Evolutionary conservation across 2,888 invertebrate species (phyloP), one percentile per base, ranked within the genome.

Genomic region (Cheilosia impressa): DNA sequence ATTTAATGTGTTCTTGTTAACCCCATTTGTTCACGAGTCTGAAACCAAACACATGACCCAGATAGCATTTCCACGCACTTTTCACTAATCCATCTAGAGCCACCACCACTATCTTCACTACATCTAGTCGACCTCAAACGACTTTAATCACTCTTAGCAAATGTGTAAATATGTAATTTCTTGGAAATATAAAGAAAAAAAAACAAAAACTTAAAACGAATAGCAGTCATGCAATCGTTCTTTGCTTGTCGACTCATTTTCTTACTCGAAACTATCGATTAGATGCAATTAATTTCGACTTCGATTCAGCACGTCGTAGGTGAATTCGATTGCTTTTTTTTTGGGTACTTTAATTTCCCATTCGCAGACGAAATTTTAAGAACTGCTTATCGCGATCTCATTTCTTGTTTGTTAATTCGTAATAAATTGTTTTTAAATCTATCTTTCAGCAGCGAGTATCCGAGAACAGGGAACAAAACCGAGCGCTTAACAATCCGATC

Each of bases 181-280:
- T 47, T n/a, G 13, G 13, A 55, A 66, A 55, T 19, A 19, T 38
- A 24, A 65, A 34, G 34, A 17, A 60, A 65, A 53, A 34, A 22
- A 27, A 47, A 71, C 60, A 34, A 22, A 27, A 47, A 71, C 60
- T 7, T n/a, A 34, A 55, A 17, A 9, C 9, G 2, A 31, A n/a
- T 31, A n/a, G 9, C 43, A 71, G 65, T 81, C 81, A 76, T 82
- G 65, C 66, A 72, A 79, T 72, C 69, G 62, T 77, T 68, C 55
- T 69, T 38, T 4, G 15, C 13, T 31, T 69, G 43, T 22, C 71
- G 63, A 58, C 57, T 66, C 4, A 19, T 72, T 78, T 66, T 58
- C 72, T 83, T 78, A 78, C 63, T 66, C 62, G 43, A 80, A 38
- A 76, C 60, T 79, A 84, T 84, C 84, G 84, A 84, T 84, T 84